Percentiles rank a stretch among this genome's conserved stretches.
Evolutionary conservation across 2,797 vertebrate species (phyloP).

Genomic region (Phaenicophaeus curvirostris): DNA sequence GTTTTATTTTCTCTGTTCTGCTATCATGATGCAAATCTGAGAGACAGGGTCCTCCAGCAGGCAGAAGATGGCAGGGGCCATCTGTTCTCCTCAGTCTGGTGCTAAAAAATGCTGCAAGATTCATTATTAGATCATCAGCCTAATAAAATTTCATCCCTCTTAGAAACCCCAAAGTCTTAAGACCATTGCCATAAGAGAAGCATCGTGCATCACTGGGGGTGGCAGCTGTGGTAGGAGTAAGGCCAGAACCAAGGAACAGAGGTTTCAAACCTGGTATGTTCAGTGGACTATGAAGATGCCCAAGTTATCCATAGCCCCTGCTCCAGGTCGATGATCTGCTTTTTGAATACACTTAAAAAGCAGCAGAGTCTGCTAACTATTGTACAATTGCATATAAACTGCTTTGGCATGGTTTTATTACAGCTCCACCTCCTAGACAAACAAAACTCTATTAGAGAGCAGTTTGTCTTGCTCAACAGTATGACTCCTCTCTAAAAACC

Average conservation of each 20-base stretch:
- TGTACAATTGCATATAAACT: not conserved
- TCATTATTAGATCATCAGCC: not conserved
- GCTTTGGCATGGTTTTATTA: not conserved
- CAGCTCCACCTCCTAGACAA: conserved; percentile 20
- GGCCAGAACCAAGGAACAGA: not conserved
- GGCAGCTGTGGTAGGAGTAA: not conserved
- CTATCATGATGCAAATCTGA: not conserved
- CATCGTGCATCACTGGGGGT: rapidly evolving
- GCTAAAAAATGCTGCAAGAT: not conserved
- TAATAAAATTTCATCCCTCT: not conserved
- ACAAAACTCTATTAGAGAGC: not conserved
- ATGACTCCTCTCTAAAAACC: not conserved
- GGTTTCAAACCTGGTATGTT: not conserved
- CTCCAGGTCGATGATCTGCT: not conserved
- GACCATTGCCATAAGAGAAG: not conserved
- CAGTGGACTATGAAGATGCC: not conserved
- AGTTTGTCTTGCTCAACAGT: not conserved
- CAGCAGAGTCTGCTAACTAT: not conserved
- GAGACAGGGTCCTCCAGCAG: not conserved
- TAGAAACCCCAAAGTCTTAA: not conserved
- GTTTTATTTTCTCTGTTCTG: not conserved
- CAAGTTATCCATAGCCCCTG: not conserved
- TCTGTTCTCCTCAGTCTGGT: not conserved
- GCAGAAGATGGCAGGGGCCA: not conserved
- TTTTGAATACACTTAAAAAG: not conserved